Evolutionary conservation across 2,888 invertebrate species (phyloP), one percentile per base, ranked within the genome.

Genomic region (Lysandra coridon): DNA sequence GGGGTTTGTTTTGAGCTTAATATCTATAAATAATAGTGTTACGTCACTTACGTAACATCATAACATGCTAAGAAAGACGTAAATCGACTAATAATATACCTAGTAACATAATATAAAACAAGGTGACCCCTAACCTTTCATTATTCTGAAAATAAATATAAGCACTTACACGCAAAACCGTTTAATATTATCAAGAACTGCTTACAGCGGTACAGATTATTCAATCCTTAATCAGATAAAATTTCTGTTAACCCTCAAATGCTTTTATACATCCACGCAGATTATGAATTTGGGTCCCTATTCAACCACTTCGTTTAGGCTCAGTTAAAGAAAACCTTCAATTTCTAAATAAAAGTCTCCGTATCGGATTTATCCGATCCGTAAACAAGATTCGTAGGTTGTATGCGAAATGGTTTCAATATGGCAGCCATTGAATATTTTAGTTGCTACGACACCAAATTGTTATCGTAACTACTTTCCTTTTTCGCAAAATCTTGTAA

Each of bases 401-500:
- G 75, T 80, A 75, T 79, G 53, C 79, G 73, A 80, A 80, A 81
- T 76, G 80, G 74, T 78, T 78, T 80, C 80, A 81, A 82, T 81
- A 82, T 81, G 81, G 80, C 79, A 82, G 76, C 79, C 78, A 78
- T 80, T 80, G 80, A 80, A 80, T 80, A 80, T 82, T 82, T 80
- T 82, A 79, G 80, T 80, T 81, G 79, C 53, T 64, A 64, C 30
- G 64, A 12, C 30, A 64, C 3, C 64, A 64, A 64, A 30, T 64
- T 64, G 64, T 30, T 64, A 64, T 10, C 30, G 30, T 1, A 30
- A 23, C 2, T 30, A 30, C 64, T 10, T 64, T 30, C 23, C 30
- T 64, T 64, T 64, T 64, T 12, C 2, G 30, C 3, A 23, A 62
- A 64, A 64, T 23, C 30, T 30, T 64, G 4, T 64, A 30, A 64